Percentiles rank a stretch among this genome's conserved stretches.
Conservation (phyloP, 2,888 invertebrate genomes). For the Drosophila infuscata region DNA sequence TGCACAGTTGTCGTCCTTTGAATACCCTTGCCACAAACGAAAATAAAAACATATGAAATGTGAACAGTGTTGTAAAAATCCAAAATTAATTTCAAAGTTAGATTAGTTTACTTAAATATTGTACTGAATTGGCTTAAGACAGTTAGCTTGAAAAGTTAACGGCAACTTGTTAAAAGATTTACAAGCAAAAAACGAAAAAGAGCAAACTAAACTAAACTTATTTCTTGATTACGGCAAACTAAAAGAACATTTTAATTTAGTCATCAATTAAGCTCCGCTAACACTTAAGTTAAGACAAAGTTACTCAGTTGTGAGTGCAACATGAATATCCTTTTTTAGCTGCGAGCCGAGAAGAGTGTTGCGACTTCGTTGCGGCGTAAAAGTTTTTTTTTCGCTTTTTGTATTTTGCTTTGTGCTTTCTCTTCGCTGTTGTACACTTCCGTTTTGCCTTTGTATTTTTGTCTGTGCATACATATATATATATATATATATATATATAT, state of each 20-base stretch:
- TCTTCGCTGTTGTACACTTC: slow-evolving; percentile 23
- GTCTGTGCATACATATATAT: slow-evolving; percentile 17
- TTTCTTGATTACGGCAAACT: background rate
- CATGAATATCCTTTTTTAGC: background rate
- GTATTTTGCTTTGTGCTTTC: slow-evolving; percentile 12
- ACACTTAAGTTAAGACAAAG: background rate
- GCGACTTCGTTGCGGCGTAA: background rate
- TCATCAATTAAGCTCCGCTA: background rate
- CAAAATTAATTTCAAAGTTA: background rate
- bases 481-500: background rate
- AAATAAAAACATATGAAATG: background rate
- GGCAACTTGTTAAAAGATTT: background rate
- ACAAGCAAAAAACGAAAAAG: accelerated
- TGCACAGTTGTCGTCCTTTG: slow-evolving; percentile 3
- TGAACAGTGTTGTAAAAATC: background rate
- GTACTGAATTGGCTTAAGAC: background rate
- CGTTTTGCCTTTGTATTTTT: slow-evolving; percentile 22
- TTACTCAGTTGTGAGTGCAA: background rate
- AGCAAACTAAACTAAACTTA: too few relatives aligned
- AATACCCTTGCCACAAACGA: background rate
- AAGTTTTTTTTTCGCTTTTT: slow-evolving; percentile 5
- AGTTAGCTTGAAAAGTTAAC: background rate
- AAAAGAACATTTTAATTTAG: background rate
- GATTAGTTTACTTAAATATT: background rate
- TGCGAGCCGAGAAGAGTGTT: slow-evolving; percentile 9